Percentiles rank a stretch among this genome's conserved stretches.
These are phyloP conservation scores for Aproaerema taeniolella DNA, from an alignment of 2,888 invertebrate genomes.

Conservation along the genomic window DNA sequence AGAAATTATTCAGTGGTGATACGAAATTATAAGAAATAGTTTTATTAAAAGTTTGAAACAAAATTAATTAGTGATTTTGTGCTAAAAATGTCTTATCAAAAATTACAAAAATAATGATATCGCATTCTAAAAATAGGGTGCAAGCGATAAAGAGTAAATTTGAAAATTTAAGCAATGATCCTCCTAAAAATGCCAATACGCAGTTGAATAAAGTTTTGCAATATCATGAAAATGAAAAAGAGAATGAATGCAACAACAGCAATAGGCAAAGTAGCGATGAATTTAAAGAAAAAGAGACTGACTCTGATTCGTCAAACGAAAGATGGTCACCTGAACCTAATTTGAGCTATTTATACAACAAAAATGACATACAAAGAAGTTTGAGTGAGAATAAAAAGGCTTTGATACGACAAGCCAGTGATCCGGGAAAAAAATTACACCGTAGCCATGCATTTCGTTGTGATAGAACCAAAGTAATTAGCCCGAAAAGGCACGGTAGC, in stretches of 20 bases:
- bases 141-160: slow-evolving; percentile 81
- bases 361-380: slow-evolving; percentile 46
- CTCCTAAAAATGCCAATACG: slow-evolving; percentile 14
- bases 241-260: slow-evolving; percentile 4
- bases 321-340: slow-evolving; percentile 44
- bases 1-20: no score
- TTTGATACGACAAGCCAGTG: slow-evolving; percentile 63
- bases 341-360: slow-evolving; percentile 55
- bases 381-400: slow-evolving; percentile 46
- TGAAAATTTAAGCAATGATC: slow-evolving; percentile 67
- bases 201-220: slow-evolving; percentile 37
- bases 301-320: slow-evolving; percentile 32
- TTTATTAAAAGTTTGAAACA: neutral
- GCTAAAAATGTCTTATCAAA: slow-evolving; percentile 45
- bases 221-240: slow-evolving; percentile 4
- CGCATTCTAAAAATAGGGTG: slow-evolving; percentile 73
- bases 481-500: slow-evolving; percentile 56
- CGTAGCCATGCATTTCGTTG: slow-evolving; percentile 78
- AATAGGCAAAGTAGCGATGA: no score
- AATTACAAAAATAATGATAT: slow-evolving; percentile 61
- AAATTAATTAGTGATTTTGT: neutral
- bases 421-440: slow-evolving; percentile 75
- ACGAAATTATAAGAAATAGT: no score
- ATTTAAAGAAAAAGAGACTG: slow-evolving; percentile 21
- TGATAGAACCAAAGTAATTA: slow-evolving; percentile 56